Conservation (phyloP, 2,113 vertebrate species). For the Gadus chalcogrammus region DNA sequence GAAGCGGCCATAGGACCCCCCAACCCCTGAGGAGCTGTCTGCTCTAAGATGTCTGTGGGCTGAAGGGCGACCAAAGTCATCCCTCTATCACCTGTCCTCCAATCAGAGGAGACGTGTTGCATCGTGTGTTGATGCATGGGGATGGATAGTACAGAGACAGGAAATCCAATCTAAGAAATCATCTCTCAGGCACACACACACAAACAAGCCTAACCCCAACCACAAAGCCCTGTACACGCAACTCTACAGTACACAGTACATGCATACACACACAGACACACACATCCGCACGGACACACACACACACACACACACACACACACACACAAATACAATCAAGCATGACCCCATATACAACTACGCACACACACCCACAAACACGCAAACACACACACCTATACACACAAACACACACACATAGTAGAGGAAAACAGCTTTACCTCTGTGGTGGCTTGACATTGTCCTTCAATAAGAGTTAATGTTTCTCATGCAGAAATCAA, state of each 20-base stretch:
- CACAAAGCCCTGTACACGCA: too few relatives aligned
- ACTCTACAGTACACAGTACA: background rate
- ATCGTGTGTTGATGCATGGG: too few relatives aligned
- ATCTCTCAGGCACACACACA: too few relatives aligned
- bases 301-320: background rate
- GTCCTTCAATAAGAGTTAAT: conserved; percentile 41
- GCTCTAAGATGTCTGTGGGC: too few relatives aligned
- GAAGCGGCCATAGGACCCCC: too few relatives aligned
- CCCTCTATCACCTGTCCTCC: too few relatives aligned
- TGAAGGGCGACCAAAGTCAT: too few relatives aligned
- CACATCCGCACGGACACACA: background rate
- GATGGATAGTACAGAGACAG: too few relatives aligned
- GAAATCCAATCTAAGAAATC: too few relatives aligned
- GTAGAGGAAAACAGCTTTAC: background rate
- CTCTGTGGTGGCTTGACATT: background rate
- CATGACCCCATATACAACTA: background rate
- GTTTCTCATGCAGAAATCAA: conserved; percentile 41
- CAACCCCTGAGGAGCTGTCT: too few relatives aligned
- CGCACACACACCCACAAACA: conserved; percentile 9
- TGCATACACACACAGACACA: background rate
- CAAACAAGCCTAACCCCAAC: too few relatives aligned
- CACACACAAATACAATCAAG: background rate
- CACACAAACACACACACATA: background rate
- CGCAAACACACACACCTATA: background rate
- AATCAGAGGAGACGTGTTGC: too few relatives aligned